These are phyloP conservation scores for Pangasius krempfi DNA, from an alignment of 2,797 vertebrate genomes.

Conservation along the genomic window DNA sequence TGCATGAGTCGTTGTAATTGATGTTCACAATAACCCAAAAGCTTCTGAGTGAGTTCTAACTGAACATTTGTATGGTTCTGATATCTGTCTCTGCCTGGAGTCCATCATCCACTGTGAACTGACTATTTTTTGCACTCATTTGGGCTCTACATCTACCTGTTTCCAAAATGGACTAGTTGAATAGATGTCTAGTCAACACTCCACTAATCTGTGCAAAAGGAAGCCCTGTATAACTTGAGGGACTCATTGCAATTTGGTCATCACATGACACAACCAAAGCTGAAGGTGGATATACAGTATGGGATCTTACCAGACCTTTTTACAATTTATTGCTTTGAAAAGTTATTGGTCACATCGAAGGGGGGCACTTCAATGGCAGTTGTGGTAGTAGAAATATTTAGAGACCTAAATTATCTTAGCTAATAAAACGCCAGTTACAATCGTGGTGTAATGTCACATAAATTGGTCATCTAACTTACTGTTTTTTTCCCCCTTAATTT, in stretches of 20 bases:
- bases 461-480: background rate
- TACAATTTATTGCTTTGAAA: background rate
- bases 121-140: background rate
- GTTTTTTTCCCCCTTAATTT: background rate
- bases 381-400: background rate
- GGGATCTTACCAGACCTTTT: background rate
- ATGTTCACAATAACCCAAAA: conserved; percentile 40
- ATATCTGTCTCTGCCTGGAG: conserved; percentile 29
- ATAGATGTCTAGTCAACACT: background rate
- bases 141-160: background rate
- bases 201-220: background rate
- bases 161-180: background rate
- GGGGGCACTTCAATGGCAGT: background rate
- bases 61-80: conserved; percentile 18
- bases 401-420: background rate
- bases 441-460: background rate
- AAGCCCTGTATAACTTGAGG: background rate
- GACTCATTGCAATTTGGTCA: background rate
- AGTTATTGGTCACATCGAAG: background rate
- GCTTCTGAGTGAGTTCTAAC: conserved; percentile 9
- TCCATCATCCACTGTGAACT: background rate
- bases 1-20: conserved; percentile 48
- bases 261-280: background rate
- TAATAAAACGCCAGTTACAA: background rate
- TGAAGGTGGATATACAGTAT: background rate